phyloP scores from a whole-genome alignment of 2,797 vertebrate species.

The Sitta carolinensis region DNA sequence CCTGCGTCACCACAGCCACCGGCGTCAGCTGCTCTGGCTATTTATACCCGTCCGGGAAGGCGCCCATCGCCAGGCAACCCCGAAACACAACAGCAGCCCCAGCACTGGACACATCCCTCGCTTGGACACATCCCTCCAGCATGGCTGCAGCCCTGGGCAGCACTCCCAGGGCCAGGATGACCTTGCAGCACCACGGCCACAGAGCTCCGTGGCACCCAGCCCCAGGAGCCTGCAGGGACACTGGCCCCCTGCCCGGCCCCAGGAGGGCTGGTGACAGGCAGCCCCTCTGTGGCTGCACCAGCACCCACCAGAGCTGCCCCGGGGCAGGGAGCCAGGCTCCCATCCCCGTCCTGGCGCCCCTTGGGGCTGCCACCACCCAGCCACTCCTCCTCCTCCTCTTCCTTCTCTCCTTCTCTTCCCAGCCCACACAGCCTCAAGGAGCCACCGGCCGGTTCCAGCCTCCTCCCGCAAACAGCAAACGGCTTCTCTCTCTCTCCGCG shows the following conservation, averaged over 20 bases:
- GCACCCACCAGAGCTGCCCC: not conserved
- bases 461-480: slow-evolving; percentile 37
- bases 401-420: not conserved
- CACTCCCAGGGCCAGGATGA: not conserved
- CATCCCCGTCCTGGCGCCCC: not conserved
- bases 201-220: not conserved
- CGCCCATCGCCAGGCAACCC: slow-evolving; percentile 72
- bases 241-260: not conserved
- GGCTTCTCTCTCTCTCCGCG: slow-evolving; percentile 38
- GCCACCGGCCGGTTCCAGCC: not conserved
- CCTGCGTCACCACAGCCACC: slow-evolving; percentile 12
- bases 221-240: not conserved
- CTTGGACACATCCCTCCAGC: not conserved
- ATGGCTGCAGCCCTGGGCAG: not conserved
- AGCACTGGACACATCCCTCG: slow-evolving; percentile 6
- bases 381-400: not conserved
- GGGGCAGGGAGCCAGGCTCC: slow-evolving; percentile 29
- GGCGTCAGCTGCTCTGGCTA: slow-evolving; percentile 50
- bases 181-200: not conserved
- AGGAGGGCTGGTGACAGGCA: not conserved
- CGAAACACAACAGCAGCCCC: slow-evolving; percentile 75
- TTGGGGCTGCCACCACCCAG: not conserved
- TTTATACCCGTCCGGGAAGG: slow-evolving; percentile 59
- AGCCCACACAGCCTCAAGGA: not conserved
- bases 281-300: not conserved